A percentile compares a stretch with the other conserved stretches of the same genome.
Evolutionary conservation across 1,140 invertebrate species (phyloP).

Genomic region (Drosophila saltans): DNA sequence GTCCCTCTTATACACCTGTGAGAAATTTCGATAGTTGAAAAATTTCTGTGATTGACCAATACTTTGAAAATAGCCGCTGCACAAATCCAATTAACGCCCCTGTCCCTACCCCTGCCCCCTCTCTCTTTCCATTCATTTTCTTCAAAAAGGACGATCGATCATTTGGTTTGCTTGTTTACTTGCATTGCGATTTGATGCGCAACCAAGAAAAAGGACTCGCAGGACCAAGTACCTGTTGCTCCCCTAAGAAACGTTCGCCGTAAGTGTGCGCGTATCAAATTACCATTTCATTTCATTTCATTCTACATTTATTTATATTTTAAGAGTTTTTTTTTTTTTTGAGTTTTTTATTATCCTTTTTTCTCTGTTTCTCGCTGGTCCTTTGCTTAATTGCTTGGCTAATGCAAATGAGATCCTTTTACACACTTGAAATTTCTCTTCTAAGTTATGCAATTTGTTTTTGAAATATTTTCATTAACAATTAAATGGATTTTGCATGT

Average conservation of each 20-base stretch:
- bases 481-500: no score
- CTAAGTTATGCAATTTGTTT: conserved; percentile 45
- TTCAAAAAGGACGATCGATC: conserved; percentile 45
- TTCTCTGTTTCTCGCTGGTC: background rate
- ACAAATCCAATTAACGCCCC: conserved; percentile 76
- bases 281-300: conserved; percentile 52
- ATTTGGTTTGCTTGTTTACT: conserved; percentile 47
- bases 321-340: no score
- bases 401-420: conserved; percentile 47
- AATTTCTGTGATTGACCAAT: conserved; percentile 48
- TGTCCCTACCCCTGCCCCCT: background rate
- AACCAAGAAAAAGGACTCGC: conserved; percentile 35
- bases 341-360: conserved; percentile 40
- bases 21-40: background rate
- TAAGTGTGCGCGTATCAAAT: conserved; percentile 73
- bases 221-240: conserved; percentile 49
- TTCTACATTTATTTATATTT: background rate
- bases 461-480: no score
- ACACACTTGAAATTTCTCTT: conserved; percentile 21
- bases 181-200: conserved; percentile 68
- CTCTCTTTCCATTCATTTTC: no score
- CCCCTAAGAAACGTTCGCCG: conserved; percentile 53
- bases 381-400: conserved; percentile 47
- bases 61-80: conserved; percentile 62
- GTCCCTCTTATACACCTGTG: conserved; percentile 35